Conservation (phyloP, 2,797 vertebrate genomes). For the Astyanax mexicanus region DNA sequence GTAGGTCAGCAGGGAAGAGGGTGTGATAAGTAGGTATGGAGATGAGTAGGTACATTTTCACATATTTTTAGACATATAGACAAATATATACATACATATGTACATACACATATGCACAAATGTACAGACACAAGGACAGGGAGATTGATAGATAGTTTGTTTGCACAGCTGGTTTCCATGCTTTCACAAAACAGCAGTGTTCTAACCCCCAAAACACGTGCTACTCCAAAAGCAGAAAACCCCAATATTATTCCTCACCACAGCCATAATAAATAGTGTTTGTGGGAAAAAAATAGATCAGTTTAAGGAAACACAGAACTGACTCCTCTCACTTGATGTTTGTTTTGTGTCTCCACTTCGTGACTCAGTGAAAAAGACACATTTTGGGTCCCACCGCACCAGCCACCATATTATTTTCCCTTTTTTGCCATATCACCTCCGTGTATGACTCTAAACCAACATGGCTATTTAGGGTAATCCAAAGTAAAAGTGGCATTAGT, state of each 20-base stretch:
- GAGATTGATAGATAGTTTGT: slow-evolving; percentile 28
- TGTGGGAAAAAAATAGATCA: slow-evolving; percentile 16
- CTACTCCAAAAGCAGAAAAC: slow-evolving; percentile 62
- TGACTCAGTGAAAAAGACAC: slow-evolving; percentile 50
- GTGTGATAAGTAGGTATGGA: too few species aligned
- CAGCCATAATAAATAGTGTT: slow-evolving; percentile 70
- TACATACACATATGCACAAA: not conserved
- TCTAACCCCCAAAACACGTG: slow-evolving; percentile 47
- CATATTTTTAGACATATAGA: too few species aligned
- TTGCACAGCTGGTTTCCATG: slow-evolving; percentile 52
- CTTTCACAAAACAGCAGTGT: slow-evolving; percentile 33
- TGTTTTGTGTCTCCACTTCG: slow-evolving; percentile 47
- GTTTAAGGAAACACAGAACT: slow-evolving; percentile 47
- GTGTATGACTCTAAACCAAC: slow-evolving; percentile 54
- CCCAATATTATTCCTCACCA: slow-evolving; percentile 67
- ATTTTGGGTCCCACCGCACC: slow-evolving; percentile 29
- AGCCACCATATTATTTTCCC: slow-evolving; percentile 45
- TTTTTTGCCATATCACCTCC: slow-evolving; percentile 39
- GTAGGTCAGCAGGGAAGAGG: too few species aligned
- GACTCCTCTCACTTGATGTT: slow-evolving; percentile 52
- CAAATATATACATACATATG: not conserved
- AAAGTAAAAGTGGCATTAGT: slow-evolving; percentile 57
- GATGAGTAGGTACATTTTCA: too few species aligned
- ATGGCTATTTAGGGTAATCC: slow-evolving; percentile 58
- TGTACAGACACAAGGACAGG: not conserved